Conservation (phyloP, 2,888 invertebrate genomes). For the Hydraecia micacea region DNA sequence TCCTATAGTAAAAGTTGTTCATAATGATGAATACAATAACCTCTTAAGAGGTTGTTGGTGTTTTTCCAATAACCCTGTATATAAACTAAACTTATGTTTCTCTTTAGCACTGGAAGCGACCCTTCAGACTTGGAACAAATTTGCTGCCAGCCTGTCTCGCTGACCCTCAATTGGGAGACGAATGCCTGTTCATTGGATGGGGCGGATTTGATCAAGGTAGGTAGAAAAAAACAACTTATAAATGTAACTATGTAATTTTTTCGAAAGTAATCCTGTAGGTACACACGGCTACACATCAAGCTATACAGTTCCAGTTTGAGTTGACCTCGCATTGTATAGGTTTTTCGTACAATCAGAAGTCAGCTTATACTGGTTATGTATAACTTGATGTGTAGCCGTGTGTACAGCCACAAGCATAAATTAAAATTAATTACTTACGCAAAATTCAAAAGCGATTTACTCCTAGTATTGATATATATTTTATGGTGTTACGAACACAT, state of each 20-base stretch:
- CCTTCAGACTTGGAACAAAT: slow-evolving; percentile 74
- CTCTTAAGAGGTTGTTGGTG: too few relatives aligned
- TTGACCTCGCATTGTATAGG: too few relatives aligned
- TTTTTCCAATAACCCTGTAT: too few relatives aligned
- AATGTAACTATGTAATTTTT: background rate
- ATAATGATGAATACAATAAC: too few relatives aligned
- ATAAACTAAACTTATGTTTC: background rate
- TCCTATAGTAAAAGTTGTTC: too few relatives aligned
- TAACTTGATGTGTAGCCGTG: too few relatives aligned
- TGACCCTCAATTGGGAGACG: slow-evolving; percentile 73
- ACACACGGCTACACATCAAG: too few relatives aligned
- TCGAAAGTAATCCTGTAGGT: background rate
- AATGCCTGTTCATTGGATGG: slow-evolving; percentile 85
- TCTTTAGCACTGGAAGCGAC: slow-evolving; percentile 81
- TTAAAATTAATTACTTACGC: background rate
- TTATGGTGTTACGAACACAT: background rate
- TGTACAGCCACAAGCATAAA: background rate
- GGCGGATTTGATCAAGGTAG: slow-evolving; percentile 85
- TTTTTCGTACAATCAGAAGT: too few relatives aligned
- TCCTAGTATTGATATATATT: background rate
- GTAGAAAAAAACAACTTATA: background rate
- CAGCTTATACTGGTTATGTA: too few relatives aligned
- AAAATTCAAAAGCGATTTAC: background rate
- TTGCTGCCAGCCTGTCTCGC: slow-evolving; percentile 83
- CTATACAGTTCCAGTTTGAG: too few relatives aligned